Base-by-base conservation (phyloP, 2,113 vertebrate species). In the Chiloscyllium plagiosum region DNA sequence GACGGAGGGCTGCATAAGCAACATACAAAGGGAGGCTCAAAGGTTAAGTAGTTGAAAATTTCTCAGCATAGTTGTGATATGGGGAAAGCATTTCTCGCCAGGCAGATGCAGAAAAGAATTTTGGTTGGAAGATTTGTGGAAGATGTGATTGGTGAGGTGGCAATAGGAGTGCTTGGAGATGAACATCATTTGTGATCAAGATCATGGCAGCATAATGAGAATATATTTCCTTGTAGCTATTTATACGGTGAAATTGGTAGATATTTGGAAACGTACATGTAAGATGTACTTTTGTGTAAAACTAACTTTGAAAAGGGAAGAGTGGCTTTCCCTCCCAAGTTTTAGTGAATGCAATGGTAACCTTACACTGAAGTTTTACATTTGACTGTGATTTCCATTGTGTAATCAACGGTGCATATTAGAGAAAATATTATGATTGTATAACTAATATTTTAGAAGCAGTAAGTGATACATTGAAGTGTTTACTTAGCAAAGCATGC, bases 221-320 rank as follows among this genome's bases (percentile, higher is more conserved):
- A 89, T 29, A 6, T 56, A 29, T 4, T 89, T 10, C 86, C 26
- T 89, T 89, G 15, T 37, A 15, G 29, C 15, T 42, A 56, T 26
- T 26, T 56, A 61, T 29, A 26, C 86, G 33, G 26, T 56, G 86
- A 89, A 89, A 89, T 29, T 56, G 22, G 86, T 17, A 83, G 78
- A 83, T 19, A 37, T 83, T 83, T 83, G 78, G 15, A 37, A 33
- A 80, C 76, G 19, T 37, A 17, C 37, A 37, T 37, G n/a, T 78
- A 89, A 56, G 0, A 0, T 56, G 52, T 50, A 87, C 47, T 24
- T 29, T 22, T 29, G 42, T 50, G 47, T 10, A 13, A 56, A 15
- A 89, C 52, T 52, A 26, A 29, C 86, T 87, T 47, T 89, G 50
- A 89, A 42, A 80, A 22, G 80, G 80, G 72, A 96, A 78, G n/a